phyloP scores from a whole-genome alignment of 2,797 vertebrate species.

The Chaunax sp. region DNA sequence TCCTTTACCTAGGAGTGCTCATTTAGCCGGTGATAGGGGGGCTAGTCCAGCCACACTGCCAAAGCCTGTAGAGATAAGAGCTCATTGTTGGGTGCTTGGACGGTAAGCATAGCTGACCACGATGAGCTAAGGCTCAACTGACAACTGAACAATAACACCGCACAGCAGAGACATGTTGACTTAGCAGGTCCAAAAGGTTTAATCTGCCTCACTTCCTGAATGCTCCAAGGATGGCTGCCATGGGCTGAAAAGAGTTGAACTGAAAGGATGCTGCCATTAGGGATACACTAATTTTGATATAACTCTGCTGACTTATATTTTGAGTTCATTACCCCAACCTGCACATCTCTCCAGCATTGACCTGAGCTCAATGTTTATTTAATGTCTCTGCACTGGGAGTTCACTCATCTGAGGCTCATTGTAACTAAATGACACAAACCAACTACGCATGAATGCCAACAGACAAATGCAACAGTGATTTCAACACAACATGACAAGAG shows the following conservation, averaged over 20 bases:
- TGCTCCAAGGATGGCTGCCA: conserved; percentile 71
- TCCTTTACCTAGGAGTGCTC: conserved; percentile 64
- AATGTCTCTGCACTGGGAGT: neutral
- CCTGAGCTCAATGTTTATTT: neutral
- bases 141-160: conserved; percentile 80
- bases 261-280: conserved; percentile 52
- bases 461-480: conserved; percentile 36
- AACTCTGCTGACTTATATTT: conserved; percentile 44
- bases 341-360: neutral
- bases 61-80: conserved; percentile 69
- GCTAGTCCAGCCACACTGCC: conserved; percentile 50
- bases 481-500: conserved; percentile 23
- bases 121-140: conserved; percentile 75
- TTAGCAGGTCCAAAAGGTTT: conserved; percentile 76
- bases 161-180: conserved; percentile 79
- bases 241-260: conserved; percentile 51
- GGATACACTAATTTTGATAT: conserved; percentile 20
- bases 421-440: conserved; percentile 23
- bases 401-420: conserved; percentile 10
- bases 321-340: neutral
- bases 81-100: conserved; percentile 67
- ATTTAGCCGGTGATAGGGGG: conserved; percentile 39
- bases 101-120: conserved; percentile 48
- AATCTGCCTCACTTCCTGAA: conserved; percentile 80
- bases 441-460: conserved; percentile 24